These are phyloP conservation scores for Entomyzon cyanotis DNA, from an alignment of 2,113 vertebrate genomes.

Conservation along the genomic window DNA sequence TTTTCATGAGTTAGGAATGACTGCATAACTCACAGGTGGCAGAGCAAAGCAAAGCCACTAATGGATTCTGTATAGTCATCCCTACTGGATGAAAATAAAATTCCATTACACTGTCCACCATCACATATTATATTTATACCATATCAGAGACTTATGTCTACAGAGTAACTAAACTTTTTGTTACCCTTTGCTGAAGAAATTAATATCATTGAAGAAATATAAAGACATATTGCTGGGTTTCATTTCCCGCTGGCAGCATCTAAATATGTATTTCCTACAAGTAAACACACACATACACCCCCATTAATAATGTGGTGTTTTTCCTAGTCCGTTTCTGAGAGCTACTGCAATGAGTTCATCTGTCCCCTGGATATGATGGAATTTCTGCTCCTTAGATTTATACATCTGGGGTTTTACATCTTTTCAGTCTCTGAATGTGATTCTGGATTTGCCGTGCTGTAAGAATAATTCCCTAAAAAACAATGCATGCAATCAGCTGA, in stretches of 20 bases:
- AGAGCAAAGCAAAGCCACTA: slow-evolving; percentile 49
- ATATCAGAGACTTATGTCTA: slow-evolving; percentile 40
- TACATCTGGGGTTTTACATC: not conserved
- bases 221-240: slow-evolving; percentile 57
- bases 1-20: slow-evolving; percentile 69
- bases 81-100: slow-evolving; percentile 60
- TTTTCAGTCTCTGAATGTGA: not conserved
- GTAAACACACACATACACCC: slow-evolving; percentile 21
- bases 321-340: slow-evolving; percentile 18
- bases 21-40: slow-evolving; percentile 61
- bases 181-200: slow-evolving; percentile 61
- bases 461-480: not conserved
- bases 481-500: not conserved
- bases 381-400: slow-evolving; percentile 46
- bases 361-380: slow-evolving; percentile 32
- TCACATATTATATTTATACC: slow-evolving; percentile 61
- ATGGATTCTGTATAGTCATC: slow-evolving; percentile 59
- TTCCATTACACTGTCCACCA: slow-evolving; percentile 49
- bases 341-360: slow-evolving; percentile 38
- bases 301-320: slow-evolving; percentile 51
- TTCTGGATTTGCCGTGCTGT: not conserved
- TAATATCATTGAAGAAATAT: slow-evolving; percentile 64
- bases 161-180: slow-evolving; percentile 59
- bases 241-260: slow-evolving; percentile 32
- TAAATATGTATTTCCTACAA: slow-evolving; percentile 62